Percentiles rank a stretch among this genome's conserved stretches.
phyloP scores from a whole-genome alignment of 2,113 vertebrate species.

The Leptosomus discolor region DNA sequence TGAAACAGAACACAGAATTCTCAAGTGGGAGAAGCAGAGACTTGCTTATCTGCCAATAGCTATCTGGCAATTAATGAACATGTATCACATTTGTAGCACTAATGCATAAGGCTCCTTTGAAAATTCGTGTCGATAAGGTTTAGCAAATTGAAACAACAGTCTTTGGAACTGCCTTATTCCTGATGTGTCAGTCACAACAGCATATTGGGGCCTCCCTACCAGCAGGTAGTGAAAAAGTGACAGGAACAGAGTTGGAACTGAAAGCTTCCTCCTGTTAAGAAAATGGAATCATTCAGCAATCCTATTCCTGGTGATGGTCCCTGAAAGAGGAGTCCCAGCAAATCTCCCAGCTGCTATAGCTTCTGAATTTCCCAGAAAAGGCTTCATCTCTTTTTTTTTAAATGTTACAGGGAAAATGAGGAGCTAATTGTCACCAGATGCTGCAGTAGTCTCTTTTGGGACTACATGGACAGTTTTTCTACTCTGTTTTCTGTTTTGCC shows the following conservation, averaged over 20 bases:
- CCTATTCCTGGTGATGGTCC: not conserved
- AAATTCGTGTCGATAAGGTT: not conserved
- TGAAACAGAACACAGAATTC: not conserved
- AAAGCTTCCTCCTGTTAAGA: not conserved
- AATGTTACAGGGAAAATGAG: not conserved
- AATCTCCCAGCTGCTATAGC: not conserved
- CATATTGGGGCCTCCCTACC: not conserved
- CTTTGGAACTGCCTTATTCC: not conserved
- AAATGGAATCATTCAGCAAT: not conserved
- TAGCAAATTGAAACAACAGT: not conserved
- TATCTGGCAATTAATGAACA: not conserved
- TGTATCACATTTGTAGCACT: not conserved
- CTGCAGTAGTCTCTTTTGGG: not conserved
- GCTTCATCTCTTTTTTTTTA: not conserved
- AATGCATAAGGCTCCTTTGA: not conserved
- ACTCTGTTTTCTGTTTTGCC: not conserved
- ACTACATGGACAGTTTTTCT: not conserved
- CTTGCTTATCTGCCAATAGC: not conserved
- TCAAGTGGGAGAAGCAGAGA: not conserved
- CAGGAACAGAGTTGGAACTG: not conserved
- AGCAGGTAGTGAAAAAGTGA: not conserved
- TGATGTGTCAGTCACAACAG: not conserved
- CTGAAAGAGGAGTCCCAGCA: not conserved
- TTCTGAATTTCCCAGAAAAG: not conserved
- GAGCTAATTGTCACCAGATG: not conserved